Conservation (phyloP, 2,797 vertebrate species). For the Smutsia temminckii region DNA sequence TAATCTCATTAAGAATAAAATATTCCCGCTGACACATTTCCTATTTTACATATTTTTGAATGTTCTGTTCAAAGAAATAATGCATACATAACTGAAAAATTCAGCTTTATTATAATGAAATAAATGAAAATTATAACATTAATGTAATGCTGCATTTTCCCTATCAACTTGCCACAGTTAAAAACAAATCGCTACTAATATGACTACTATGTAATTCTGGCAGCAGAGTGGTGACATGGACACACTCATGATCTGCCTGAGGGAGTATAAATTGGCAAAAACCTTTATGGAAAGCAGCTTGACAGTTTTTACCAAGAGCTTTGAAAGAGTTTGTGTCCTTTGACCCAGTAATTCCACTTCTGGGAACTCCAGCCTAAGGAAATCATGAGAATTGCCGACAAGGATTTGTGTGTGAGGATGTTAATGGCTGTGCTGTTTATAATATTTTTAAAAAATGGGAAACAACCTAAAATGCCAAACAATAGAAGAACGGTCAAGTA, state of each 20-base stretch:
- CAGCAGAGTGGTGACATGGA: background rate
- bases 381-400: conserved; percentile 69
- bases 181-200: background rate
- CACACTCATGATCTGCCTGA: background rate
- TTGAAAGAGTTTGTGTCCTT: conserved; percentile 56
- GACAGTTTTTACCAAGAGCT: conserved; percentile 48
- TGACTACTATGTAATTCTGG: background rate
- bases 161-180: background rate
- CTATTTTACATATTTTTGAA: background rate
- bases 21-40: background rate
- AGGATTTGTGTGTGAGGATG: conserved; percentile 38
- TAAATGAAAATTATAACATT: conserved; percentile 19
- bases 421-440: conserved; percentile 64
- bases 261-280: conserved; percentile 22
- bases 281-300: conserved; percentile 43
- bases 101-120: conserved; percentile 21
- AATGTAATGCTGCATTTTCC: background rate
- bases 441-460: conserved; percentile 62
- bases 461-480: conserved; percentile 75
- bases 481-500: conserved; percentile 30
- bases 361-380: conserved; percentile 71
- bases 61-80: conserved; percentile 9
- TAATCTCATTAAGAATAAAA: conserved; percentile 12
- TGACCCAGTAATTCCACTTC: conserved; percentile 68
- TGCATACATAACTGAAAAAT: background rate